Base-by-base conservation (phyloP, 1,140 invertebrate species). In the Plodia interpunctella region DNA sequence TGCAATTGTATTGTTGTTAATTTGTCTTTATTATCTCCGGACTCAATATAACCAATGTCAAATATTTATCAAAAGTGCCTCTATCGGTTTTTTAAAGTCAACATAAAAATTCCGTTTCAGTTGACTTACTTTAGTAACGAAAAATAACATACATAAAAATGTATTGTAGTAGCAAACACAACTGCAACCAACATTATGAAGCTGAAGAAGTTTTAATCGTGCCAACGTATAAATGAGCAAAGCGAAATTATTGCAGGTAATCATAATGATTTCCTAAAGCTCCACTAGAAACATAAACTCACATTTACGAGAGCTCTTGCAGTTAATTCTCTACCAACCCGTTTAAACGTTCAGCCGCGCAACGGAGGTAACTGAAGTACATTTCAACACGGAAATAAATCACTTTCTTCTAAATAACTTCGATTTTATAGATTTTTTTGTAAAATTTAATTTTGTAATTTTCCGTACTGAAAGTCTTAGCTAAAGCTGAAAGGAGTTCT, bases 251-350 rank as follows among this genome's bases (percentile, higher is more conserved):
- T 25, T 53, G 11, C 20, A 20, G 49, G 49, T 51, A 25, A 53
- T 53, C 20, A 8, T 53, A 53, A 53, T 21, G 21, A 53, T 53
- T 53, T 53, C 20, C 51, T 21, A 21, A 18, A 53, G 21, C 20
- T 10, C 13, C n/a, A n/a, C 19, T 53, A n/a, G 5, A 25, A 53
- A 53, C 51, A 25, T 51, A 51, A 20, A 21, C 50, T 19, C 38
- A 25, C 17, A 20, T 49, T 63, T 55, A 63, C 57, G 53, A 63
- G 62, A 59, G 53, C 62, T 59, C 62, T 63, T 38, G 20, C 15
- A 53, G 53, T 63, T 59, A 59, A 63, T 59, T 56, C 59, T 63
- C 54, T 52, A 55, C 57, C 18, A 19, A 51, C 19, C 49, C 10
- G 20, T 51, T 51, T 51, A 20, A 51, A 51, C 20, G 20, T 19